Conservation (phyloP, 1,140 invertebrate species). For the Camponotus vicinus region DNA sequence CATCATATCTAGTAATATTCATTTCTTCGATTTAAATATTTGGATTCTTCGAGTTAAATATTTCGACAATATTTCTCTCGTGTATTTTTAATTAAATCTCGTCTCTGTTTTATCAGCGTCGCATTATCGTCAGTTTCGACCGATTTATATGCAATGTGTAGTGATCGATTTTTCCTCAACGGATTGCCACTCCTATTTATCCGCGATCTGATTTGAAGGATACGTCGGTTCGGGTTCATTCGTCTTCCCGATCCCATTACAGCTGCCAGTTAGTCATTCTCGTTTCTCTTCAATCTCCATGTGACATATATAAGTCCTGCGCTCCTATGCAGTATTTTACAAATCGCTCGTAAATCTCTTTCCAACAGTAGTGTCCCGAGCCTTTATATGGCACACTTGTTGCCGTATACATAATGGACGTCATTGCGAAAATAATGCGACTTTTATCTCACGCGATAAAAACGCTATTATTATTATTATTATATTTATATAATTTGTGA, state of each 20-base stretch:
- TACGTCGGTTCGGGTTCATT: conserved; percentile 46
- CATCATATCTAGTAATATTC: too few species aligned
- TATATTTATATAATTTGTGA: too few species aligned
- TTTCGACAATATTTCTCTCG: background rate
- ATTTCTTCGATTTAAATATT: too few species aligned
- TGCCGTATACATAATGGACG: conserved; percentile 11
- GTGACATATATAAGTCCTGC: conserved; percentile 31
- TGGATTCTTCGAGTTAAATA: background rate
- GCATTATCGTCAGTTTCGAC: background rate
- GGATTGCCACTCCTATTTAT: conserved; percentile 45
- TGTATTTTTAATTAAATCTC: background rate
- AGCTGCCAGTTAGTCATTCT: conserved; percentile 54
- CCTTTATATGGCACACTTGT: conserved; percentile 38
- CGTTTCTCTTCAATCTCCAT: conserved; percentile 47
- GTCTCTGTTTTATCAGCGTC: background rate
- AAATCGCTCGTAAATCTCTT: conserved; percentile 60
- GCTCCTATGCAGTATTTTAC: conserved; percentile 33
- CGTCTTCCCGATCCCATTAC: conserved; percentile 57
- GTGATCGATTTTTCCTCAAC: conserved; percentile 41
- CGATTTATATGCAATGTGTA: background rate
- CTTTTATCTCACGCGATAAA: background rate
- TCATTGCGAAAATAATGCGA: background rate
- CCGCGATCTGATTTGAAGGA: conserved; percentile 39
- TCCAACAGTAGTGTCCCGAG: background rate
- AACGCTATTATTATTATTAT: too few species aligned